These are phyloP conservation scores for Phoenicopterus ruber DNA, from an alignment of 2,113 vertebrate genomes.

Conservation along the genomic window DNA sequence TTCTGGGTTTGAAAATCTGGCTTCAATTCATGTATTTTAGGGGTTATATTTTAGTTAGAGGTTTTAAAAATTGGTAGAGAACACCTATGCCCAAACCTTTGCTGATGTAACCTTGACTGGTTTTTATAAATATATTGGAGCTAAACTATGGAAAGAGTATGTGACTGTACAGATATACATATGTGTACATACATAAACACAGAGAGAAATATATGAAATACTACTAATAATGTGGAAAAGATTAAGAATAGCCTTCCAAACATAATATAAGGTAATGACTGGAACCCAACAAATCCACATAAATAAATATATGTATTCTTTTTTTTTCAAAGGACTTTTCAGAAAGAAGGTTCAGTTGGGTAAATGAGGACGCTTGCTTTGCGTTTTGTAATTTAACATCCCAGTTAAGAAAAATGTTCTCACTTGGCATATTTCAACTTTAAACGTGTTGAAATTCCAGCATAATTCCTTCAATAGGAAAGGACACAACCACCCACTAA, in stretches of 20 bases:
- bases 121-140: background rate
- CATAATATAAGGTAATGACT: background rate
- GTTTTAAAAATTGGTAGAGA: background rate
- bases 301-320: background rate
- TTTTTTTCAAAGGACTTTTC: background rate
- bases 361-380: background rate
- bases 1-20: background rate
- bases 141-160: background rate
- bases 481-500: background rate
- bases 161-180: background rate
- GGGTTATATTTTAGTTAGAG: background rate
- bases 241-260: background rate
- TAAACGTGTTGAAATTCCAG: background rate
- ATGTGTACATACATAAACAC: background rate
- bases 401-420: background rate
- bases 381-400: background rate
- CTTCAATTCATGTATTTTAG: background rate
- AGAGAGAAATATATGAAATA: background rate
- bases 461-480: background rate
- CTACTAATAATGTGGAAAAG: background rate
- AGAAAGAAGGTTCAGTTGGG: background rate
- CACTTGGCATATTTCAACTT: background rate
- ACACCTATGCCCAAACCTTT: background rate
- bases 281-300: background rate
- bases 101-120: background rate